These are phyloP conservation scores for Chrysopilus asiliformis DNA, from an alignment of 2,888 invertebrate species.

Conservation along the genomic window DNA sequence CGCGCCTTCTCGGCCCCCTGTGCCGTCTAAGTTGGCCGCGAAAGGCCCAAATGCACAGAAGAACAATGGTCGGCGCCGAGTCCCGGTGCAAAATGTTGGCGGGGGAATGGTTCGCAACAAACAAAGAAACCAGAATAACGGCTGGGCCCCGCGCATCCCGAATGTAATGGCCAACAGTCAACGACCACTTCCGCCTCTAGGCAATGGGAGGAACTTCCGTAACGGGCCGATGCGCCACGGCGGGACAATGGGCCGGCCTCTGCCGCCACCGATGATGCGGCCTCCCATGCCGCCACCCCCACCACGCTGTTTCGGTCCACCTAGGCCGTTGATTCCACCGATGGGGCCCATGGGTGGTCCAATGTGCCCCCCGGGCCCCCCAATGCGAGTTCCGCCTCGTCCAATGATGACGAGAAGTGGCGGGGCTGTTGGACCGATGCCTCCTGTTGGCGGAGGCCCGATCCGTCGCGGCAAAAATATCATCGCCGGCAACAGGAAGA, in stretches of 20 bases:
- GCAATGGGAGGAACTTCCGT: slow-evolving; percentile 15
- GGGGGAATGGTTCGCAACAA: slow-evolving; percentile 5
- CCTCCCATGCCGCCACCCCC: slow-evolving; percentile 21
- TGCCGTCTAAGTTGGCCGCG: neutral
- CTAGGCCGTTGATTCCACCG: slow-evolving; percentile 13
- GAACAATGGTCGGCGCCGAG: slow-evolving; percentile 3
- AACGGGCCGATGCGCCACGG: slow-evolving; percentile 20
- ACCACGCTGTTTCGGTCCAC: slow-evolving; percentile 9
- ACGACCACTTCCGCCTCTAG: slow-evolving; percentile 7
- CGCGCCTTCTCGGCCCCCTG: slow-evolving; percentile 17
- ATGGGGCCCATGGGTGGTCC: slow-evolving; percentile 11
- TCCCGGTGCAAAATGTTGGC: slow-evolving; percentile 1
- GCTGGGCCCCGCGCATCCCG: slow-evolving; percentile 14
- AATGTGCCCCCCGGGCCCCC: slow-evolving; percentile 8
- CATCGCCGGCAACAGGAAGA: neutral
- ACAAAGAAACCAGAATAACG: slow-evolving; percentile 5
- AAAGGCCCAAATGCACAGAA: slow-evolving; percentile 2
- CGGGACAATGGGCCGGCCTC: slow-evolving; percentile 22
- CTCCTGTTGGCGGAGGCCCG: slow-evolving; percentile 7
- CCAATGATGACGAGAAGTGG: slow-evolving; percentile 4
- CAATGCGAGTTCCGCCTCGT: slow-evolving; percentile 9
- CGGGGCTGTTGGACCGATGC: slow-evolving; percentile 1
- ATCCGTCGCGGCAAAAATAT: slow-evolving; percentile 8
- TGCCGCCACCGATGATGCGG: slow-evolving; percentile 23
- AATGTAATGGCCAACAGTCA: slow-evolving; percentile 2